Percentiles rank a stretch among this genome's conserved stretches.
These are phyloP conservation scores for Megastigmus dorsalis DNA, from an alignment of 2,888 invertebrate genomes.

Conservation along the genomic window DNA sequence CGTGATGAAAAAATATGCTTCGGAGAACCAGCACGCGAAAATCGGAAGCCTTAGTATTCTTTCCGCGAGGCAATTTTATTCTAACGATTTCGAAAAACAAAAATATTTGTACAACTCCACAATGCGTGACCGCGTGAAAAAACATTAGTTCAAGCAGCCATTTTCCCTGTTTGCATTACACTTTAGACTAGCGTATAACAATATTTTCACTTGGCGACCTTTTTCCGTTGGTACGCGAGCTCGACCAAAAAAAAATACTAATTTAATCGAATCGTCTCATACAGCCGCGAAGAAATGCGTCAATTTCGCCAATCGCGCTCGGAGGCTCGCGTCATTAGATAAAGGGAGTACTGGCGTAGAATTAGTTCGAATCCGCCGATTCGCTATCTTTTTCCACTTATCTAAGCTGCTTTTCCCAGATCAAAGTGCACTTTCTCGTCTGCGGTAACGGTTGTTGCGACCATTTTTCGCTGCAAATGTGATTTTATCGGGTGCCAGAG, in stretches of 20 bases:
- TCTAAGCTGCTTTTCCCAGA: too few relatives aligned
- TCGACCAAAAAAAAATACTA: too few relatives aligned
- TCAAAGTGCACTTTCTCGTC: too few relatives aligned
- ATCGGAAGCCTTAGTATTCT: too few relatives aligned
- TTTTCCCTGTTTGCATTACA: conserved; percentile 18
- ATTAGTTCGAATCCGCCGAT: background rate
- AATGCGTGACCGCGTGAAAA: background rate
- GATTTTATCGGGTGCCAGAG: too few relatives aligned
- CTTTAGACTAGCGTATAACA: conserved; percentile 7
- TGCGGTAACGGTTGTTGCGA: too few relatives aligned
- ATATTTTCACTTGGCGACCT: conserved; percentile 17
- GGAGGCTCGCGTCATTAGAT: conserved; percentile 34
- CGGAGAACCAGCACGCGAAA: too few relatives aligned
- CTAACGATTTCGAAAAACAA: too few relatives aligned
- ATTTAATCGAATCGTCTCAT: background rate
- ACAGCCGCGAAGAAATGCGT: conserved; percentile 6
- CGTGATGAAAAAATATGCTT: too few relatives aligned
- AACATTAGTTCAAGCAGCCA: too few relatives aligned
- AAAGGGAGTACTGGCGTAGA: background rate
- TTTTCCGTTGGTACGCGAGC: background rate
- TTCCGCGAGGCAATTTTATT: too few relatives aligned
- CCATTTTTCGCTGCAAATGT: too few relatives aligned
- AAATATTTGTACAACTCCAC: background rate
- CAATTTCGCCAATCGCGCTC: background rate
- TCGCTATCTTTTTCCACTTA: background rate